Conservation (phyloP, 2,797 vertebrate species). For the Cossypha niveicapilla region DNA sequence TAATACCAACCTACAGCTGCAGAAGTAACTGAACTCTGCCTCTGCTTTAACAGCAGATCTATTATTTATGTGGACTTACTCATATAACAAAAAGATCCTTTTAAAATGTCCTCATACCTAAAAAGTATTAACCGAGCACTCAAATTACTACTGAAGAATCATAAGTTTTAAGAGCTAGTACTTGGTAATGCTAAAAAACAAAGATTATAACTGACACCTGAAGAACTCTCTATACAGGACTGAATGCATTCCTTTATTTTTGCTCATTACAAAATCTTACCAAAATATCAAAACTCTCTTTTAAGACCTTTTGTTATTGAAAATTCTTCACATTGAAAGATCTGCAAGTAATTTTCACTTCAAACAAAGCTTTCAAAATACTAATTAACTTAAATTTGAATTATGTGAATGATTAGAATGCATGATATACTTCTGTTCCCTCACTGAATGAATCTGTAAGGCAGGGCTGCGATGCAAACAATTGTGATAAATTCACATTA, state of each 20-base stretch:
- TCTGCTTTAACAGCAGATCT: background rate
- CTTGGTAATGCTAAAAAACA: background rate
- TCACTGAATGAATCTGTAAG: background rate
- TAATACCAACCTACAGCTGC: constrained; percentile 4
- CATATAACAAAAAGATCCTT: background rate
- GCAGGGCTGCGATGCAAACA: background rate
- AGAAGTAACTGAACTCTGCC: background rate
- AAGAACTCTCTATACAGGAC: background rate
- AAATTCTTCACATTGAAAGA: background rate
- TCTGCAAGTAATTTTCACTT: background rate
- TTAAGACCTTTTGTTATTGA: background rate
- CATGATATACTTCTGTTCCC: background rate
- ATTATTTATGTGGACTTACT: background rate
- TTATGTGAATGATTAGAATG: background rate
- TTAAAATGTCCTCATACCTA: background rate
- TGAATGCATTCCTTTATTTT: background rate
- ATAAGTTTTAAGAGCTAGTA: background rate
- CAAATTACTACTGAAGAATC: background rate
- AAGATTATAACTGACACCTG: background rate
- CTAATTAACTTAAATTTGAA: background rate
- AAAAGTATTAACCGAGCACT: background rate
- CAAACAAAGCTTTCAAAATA: constrained; percentile 20
- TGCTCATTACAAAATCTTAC: background rate
- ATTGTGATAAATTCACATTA: background rate
- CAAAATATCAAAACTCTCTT: background rate